Base-by-base conservation (phyloP, 2,888 invertebrate genomes). In the Acronicta aceris region DNA sequence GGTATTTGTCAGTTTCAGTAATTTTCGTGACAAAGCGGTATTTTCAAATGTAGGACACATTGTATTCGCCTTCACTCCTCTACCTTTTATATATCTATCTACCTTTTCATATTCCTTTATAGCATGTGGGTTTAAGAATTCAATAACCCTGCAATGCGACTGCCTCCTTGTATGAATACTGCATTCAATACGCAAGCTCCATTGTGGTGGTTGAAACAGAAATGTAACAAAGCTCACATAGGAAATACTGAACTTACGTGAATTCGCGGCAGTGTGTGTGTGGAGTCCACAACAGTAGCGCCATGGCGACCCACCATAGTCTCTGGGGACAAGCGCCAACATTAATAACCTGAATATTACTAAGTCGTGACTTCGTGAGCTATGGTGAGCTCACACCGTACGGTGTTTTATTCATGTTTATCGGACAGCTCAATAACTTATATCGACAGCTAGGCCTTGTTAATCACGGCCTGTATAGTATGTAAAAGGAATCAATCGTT, bases 231-330 rank as follows among this genome's bases (percentile, higher is more conserved):
- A 50, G 52, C 51, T 49, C 8, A 41, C 30, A 17, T 38, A 33
- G 25, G 45, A 48, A 62, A 48, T 25, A 54, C 16, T 46, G 38
- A 83, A 91, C 94, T 94, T 75, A 94, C 94, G 93, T 93, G 78
- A 92, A 88, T 76, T 93, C 88, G 64, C 89, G 83, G 70, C 88
- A 82, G 61, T 89, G 83, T 78, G 85, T 75, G 74, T 85, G 81
- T 41, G 87, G 87, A 21, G 82, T 78, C 84, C 89, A 88, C 63
- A 90, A 70, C 58, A 93, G 79, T 65, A 92, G 71, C 54, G 85
- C 85, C 56, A 85, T 79, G 59, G 85, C 86, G 76, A 89, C 78
- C 84, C 89, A 91, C 87, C 89, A 89, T 71, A 90, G 65, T 80
- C 90, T 90, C 94, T 94, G 92, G 76, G 85, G 87, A 85, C 71